These are phyloP conservation scores for Manduca sexta DNA, from an alignment of 1,140 invertebrate species.

Conservation along the genomic window DNA sequence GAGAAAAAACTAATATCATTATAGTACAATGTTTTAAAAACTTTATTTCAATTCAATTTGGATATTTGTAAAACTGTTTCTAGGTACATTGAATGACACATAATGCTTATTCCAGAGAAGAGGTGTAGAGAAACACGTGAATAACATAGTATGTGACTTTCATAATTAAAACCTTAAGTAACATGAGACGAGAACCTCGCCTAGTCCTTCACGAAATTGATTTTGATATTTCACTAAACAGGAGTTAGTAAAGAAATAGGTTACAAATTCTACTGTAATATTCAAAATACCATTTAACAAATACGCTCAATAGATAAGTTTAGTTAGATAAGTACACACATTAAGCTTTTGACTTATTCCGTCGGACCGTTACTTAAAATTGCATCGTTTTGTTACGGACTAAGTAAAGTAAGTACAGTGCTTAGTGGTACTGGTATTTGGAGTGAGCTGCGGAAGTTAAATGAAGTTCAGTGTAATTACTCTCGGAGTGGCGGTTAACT, in stretches of 20 bases:
- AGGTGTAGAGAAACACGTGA: neutral
- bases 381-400: slow-evolving; percentile 54
- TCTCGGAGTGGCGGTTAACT: slow-evolving; percentile 57
- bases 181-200: neutral
- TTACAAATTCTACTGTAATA: too few relatives aligned
- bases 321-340: slow-evolving; percentile 12
- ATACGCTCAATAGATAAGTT: slow-evolving; percentile 9
- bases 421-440: slow-evolving; percentile 59
- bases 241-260: too few relatives aligned
- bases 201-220: too few relatives aligned
- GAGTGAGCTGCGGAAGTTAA: slow-evolving; percentile 63
- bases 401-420: slow-evolving; percentile 56
- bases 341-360: slow-evolving; percentile 32
- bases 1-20: too few relatives aligned
- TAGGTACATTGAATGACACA: too few relatives aligned
- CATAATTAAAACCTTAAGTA: slow-evolving; percentile 6
- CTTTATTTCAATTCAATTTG: too few relatives aligned
- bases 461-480: slow-evolving; percentile 67
- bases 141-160: slow-evolving; percentile 5
- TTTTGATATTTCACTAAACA: too few relatives aligned
- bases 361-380: slow-evolving; percentile 45
- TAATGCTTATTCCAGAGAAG: too few relatives aligned
- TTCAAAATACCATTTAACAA: too few relatives aligned
- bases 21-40: too few relatives aligned
- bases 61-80: too few relatives aligned